These are phyloP conservation scores for Clarias magur DNA, from an alignment of 2,113 vertebrate genomes.

Conservation along the genomic window DNA sequence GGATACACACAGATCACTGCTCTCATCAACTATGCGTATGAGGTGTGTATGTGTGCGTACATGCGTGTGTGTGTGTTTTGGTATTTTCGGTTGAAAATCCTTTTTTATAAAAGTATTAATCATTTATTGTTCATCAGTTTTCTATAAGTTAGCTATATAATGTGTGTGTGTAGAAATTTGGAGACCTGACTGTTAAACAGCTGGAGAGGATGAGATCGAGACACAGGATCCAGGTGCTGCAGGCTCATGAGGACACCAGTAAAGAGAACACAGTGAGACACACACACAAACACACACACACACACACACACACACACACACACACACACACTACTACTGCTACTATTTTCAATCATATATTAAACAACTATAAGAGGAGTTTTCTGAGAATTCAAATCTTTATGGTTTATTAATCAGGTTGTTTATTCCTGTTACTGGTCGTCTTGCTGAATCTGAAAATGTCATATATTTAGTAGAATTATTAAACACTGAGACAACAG, in stretches of 20 bases:
- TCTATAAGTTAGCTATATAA: slow-evolving; percentile 64
- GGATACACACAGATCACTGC: slow-evolving; percentile 79
- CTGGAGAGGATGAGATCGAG: slow-evolving; percentile 88
- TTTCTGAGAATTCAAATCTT: too few species aligned
- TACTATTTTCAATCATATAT: background rate
- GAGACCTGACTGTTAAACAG: slow-evolving; percentile 84
- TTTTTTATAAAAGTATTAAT: background rate
- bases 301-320: slow-evolving; percentile 9
- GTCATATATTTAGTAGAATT: too few species aligned
- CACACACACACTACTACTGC: background rate
- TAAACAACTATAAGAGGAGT: background rate
- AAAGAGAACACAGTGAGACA: slow-evolving; percentile 92
- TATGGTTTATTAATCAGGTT: too few species aligned
- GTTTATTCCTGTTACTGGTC: background rate
- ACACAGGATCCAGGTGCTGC: slow-evolving; percentile 89
- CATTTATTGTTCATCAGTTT: background rate
- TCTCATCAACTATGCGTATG: slow-evolving; percentile 86
- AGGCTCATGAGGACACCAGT: slow-evolving; percentile 88
- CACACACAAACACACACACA: background rate
- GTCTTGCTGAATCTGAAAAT: background rate
- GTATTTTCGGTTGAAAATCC: background rate
- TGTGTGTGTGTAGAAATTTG: slow-evolving; percentile 79
- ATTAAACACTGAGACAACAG: too few species aligned
- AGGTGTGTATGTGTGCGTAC: slow-evolving; percentile 71
- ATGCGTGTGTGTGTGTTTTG: too few species aligned